Percentiles rank a stretch among this genome's conserved stretches.
phyloP scores from a whole-genome alignment of 2,888 invertebrate genomes.

The Leptopterna dolabrata region DNA sequence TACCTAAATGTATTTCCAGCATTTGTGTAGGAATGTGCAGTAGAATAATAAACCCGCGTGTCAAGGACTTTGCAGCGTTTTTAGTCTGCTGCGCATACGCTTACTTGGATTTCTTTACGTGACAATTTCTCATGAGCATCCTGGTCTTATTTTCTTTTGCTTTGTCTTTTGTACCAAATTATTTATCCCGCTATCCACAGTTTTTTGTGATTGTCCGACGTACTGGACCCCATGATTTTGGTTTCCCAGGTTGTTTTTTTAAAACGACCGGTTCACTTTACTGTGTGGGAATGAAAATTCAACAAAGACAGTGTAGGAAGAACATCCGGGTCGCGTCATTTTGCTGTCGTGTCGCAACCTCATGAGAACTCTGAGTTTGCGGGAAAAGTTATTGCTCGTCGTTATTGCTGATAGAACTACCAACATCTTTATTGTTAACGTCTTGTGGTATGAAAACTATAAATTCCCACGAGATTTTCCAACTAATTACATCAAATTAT shows the following conservation, averaged over 20 bases:
- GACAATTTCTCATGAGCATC: too few relatives aligned
- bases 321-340: constrained; percentile 22
- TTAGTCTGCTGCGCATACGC: too few relatives aligned
- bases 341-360: neutral
- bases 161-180: neutral
- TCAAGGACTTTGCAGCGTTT: too few relatives aligned
- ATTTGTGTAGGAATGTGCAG: too few relatives aligned
- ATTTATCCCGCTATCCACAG: neutral
- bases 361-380: neutral
- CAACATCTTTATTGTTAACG: too few relatives aligned
- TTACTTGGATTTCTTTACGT: too few relatives aligned
- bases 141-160: too few relatives aligned
- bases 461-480: too few relatives aligned
- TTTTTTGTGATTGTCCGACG: neutral
- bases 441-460: too few relatives aligned
- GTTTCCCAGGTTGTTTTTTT: neutral
- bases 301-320: constrained; percentile 1
- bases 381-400: neutral
- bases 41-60: too few relatives aligned
- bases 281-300: constrained; percentile 2
- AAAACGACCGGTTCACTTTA: neutral
- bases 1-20: too few relatives aligned
- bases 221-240: neutral
- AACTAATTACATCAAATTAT: too few relatives aligned
- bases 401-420: neutral